Percentiles rank a stretch among this genome's conserved stretches.
Conservation (phyloP, 2,888 invertebrate genomes). For the Mimas tiliae region DNA sequence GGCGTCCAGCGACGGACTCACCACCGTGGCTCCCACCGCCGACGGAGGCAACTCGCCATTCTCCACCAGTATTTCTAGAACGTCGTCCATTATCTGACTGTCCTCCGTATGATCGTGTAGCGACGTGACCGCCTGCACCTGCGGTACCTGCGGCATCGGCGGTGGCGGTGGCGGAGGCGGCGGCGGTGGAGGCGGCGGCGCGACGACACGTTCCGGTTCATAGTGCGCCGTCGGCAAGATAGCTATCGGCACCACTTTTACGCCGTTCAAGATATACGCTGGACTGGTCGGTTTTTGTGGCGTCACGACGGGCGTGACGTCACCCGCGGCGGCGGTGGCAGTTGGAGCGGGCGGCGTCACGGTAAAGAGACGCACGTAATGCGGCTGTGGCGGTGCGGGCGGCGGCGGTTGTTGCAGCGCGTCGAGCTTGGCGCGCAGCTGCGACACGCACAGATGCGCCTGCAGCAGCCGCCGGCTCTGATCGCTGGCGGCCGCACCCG, state of each 20-base stretch:
- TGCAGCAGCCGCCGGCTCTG: constrained; percentile 84
- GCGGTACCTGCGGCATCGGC: constrained; percentile 59
- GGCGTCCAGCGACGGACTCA: constrained; percentile 66
- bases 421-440: constrained; percentile 86
- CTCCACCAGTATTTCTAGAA: constrained; percentile 96
- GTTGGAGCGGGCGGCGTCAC: constrained; percentile 74
- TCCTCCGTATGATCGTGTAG: constrained; percentile 64
- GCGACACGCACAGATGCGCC: constrained; percentile 83
- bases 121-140: constrained; percentile 43
- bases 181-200: constrained; percentile 66
- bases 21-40: constrained; percentile 88
- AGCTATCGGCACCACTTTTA: constrained; percentile 80
- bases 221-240: constrained; percentile 76
- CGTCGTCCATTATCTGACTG: constrained; percentile 95
- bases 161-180: constrained; percentile 63
- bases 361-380: constrained; percentile 67
- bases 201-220: constrained; percentile 64
- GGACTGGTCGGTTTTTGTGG: constrained; percentile 66
- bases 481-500: constrained; percentile 77
- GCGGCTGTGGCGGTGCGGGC: constrained; percentile 66
- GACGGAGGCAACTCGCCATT: constrained; percentile 96
- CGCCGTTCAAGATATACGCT: constrained; percentile 87
- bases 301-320: constrained; percentile 46
- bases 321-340: constrained; percentile 60
- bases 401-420: constrained; percentile 81